Evolutionary conservation across 2,888 invertebrate genomes (phyloP), one percentile per base, ranked within the genome.

Genomic region (Drosophila merina): DNA sequence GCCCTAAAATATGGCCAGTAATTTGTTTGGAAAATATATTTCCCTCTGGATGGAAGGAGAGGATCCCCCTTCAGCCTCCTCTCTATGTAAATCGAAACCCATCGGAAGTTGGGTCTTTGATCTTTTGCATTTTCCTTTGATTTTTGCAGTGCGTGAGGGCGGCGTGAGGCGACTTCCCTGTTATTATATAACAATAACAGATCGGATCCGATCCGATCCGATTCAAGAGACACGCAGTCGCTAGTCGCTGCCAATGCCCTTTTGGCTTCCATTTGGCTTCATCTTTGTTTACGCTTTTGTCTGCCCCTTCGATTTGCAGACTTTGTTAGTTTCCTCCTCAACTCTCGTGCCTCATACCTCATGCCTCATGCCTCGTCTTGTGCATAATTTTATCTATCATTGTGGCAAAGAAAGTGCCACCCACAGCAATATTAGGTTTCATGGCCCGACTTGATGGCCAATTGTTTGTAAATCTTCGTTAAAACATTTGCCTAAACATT

Each of bases 331-430:
- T 40, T 48, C 33, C 49, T 52, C 68, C 49, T 52, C 68, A 57
- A 45, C 20, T 20, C 20, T 20, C 20, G 20, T 20, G 20, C 20
- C 20, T 20, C 14, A 14, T 14, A 1, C 14, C 14, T 14, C 2
- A 20, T 20, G 20, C 20, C 20, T 20, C 20, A 20, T 20, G 20
- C 20, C 20, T 20, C 20, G 20, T 20, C 20, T 8, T 42, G 38
- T 38, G 31, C 51, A 75, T 64, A 48, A 56, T 58, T 74, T 58
- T 33, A 62, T 58, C 57, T 33, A 62, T 58, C 57, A 44, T 47
- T 75, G 62, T 20, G 20, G 20, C 20, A 20, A 20, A 20, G 76
- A 72, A 78, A 78, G 76, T 78, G 62, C 45, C 38, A 50, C 20
- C 40, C 52, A 42, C 30, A 30, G n/a, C 14, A 25, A 36, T 63